phyloP scores from a whole-genome alignment of 2,113 vertebrate genomes.

The Asarcornis scutulata region DNA sequence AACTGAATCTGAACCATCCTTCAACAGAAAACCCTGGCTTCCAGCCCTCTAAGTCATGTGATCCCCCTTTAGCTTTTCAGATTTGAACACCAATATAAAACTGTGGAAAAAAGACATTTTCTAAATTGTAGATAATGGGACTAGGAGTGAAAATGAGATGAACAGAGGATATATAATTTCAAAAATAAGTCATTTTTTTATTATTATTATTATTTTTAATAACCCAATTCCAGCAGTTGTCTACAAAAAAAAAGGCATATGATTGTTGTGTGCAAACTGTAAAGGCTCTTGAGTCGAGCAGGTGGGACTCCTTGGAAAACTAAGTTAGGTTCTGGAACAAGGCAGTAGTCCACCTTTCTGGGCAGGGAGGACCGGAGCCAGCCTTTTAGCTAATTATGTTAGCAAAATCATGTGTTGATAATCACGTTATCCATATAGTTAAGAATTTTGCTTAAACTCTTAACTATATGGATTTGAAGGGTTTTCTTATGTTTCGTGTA shows the following conservation, averaged over 20 bases:
- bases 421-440: no score
- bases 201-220: neutral
- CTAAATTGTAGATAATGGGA: neutral
- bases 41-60: neutral
- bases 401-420: no score
- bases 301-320: neutral
- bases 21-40: neutral
- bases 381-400: neutral
- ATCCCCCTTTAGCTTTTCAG: neutral
- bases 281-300: neutral
- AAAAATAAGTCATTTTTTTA: neutral
- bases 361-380: neutral
- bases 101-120: neutral
- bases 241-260: neutral
- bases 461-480: neutral
- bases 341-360: neutral
- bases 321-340: neutral
- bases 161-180: neutral
- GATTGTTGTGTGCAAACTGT: neutral
- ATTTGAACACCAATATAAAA: neutral
- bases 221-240: neutral
- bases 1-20: neutral
- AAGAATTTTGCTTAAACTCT: neutral
- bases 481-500: slow-evolving; percentile 64
- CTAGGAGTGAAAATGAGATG: neutral